Conservation (phyloP, 2,888 invertebrate genomes). For the Tetropium fuscum region DNA sequence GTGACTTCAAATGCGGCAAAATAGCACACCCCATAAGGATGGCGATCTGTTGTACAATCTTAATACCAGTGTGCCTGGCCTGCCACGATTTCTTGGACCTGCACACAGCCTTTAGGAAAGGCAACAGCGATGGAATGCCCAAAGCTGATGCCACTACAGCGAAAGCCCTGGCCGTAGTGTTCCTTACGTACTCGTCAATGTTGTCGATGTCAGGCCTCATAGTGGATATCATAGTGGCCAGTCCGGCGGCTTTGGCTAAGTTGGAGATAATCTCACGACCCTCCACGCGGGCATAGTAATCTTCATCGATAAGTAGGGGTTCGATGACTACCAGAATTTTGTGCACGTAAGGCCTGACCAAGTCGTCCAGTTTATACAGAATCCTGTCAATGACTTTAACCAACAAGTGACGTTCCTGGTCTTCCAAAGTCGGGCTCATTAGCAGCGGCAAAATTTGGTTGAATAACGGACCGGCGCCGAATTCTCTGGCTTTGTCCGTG, state of each 20-base stretch:
- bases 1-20: slow-evolving; percentile 95
- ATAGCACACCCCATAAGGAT: slow-evolving; percentile 99
- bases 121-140: slow-evolving; percentile 96
- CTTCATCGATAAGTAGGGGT: slow-evolving; percentile 98
- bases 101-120: slow-evolving; percentile 99
- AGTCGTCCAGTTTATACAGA: slow-evolving; percentile 97
- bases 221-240: slow-evolving; percentile 99
- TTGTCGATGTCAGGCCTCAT: slow-evolving; percentile 99
- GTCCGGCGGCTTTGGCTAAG: slow-evolving; percentile 97
- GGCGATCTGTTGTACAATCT: slow-evolving; percentile 99
- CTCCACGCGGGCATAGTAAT: slow-evolving; percentile 99
- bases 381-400: slow-evolving; percentile 99
- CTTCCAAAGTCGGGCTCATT: slow-evolving; percentile 99
- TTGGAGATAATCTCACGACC: slow-evolving; percentile 99
- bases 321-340: slow-evolving; percentile 99
- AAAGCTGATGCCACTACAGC: slow-evolving; percentile 99
- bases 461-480: slow-evolving; percentile 98
- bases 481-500: slow-evolving; percentile 98
- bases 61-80: slow-evolving; percentile 97
- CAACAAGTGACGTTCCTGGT: slow-evolving; percentile 98
- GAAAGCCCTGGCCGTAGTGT: slow-evolving; percentile 99
- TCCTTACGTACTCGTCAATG: slow-evolving; percentile 99
- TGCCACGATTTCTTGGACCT: slow-evolving; percentile 99
- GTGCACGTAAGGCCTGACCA: slow-evolving; percentile 99
- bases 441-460: slow-evolving; percentile 98